A percentile compares a stretch with the other conserved stretches of the same genome.
phyloP scores from a whole-genome alignment of 2,113 vertebrate genomes.

The Hyaena hyaena region DNA sequence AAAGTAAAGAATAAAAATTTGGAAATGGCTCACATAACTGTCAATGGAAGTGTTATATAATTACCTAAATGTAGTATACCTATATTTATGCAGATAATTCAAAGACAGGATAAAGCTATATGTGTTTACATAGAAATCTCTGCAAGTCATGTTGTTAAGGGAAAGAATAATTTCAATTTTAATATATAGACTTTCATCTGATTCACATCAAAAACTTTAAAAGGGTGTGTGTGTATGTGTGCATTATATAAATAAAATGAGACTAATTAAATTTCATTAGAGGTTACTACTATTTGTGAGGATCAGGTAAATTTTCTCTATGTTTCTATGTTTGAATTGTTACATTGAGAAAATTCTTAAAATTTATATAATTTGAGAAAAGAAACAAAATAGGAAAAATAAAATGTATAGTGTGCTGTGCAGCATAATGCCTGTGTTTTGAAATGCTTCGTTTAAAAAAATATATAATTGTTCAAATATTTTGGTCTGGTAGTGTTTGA shows the following conservation, averaged over 20 bases:
- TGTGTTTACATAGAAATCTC: neutral
- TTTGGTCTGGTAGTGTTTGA: neutral
- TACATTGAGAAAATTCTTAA: neutral
- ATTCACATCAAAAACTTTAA: neutral
- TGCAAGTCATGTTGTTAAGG: neutral
- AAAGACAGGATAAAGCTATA: neutral
- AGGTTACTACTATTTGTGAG: neutral
- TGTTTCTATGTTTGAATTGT: conserved; percentile 6
- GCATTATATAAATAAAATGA: neutral
- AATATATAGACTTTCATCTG: neutral
- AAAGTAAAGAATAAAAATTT: neutral
- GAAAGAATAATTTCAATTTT: neutral
- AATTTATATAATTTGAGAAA: neutral
- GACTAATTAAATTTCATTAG: neutral
- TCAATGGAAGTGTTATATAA: neutral
- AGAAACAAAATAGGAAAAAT: neutral
- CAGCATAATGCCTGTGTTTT: neutral
- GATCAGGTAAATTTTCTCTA: neutral
- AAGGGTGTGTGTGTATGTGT: neutral
- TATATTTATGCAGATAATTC: neutral
- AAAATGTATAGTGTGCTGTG: neutral
- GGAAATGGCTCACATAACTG: neutral
- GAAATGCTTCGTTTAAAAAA: neutral
- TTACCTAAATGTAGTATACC: neutral
- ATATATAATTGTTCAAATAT: neutral